A percentile compares a stretch with the other conserved stretches of the same genome.
phyloP scores from a whole-genome alignment of 53 echinoderm and acorn worm species.

The Stichopus horrens region DNA sequence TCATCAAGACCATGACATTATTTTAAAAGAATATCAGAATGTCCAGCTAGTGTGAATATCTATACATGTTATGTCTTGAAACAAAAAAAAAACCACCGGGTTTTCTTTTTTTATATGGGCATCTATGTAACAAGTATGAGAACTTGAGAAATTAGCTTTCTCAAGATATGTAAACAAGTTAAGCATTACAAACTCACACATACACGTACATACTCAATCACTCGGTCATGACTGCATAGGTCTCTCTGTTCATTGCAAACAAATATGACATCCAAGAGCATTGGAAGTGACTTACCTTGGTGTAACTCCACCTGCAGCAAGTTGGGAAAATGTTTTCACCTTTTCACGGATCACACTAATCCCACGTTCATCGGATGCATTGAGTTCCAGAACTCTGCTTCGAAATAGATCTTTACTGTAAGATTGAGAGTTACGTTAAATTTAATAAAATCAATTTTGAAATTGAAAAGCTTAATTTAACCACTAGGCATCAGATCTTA shows the following conservation, averaged over 20 bases:
- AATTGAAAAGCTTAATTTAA: too few relatives aligned
- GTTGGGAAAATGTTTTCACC: conserved; percentile 91
- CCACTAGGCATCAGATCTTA: too few relatives aligned
- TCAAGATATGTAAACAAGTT: too few relatives aligned
- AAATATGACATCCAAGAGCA: not conserved
- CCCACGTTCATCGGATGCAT: conserved; percentile 95
- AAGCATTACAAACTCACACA: not conserved
- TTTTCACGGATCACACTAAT: conserved; percentile 84
- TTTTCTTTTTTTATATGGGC: too few relatives aligned
- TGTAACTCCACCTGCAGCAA: conserved; percentile 70
- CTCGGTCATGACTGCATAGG: not conserved
- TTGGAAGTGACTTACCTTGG: conserved; percentile 73
- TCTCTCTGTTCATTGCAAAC: not conserved
- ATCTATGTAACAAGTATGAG: not conserved
- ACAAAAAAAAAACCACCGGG: too few relatives aligned
- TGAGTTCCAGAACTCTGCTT: conserved; percentile 82
- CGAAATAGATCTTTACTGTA: conserved; percentile 74
- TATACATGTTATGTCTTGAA: too few relatives aligned
- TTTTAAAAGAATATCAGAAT: too few relatives aligned
- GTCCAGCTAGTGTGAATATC: too few relatives aligned
- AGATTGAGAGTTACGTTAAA: not conserved
- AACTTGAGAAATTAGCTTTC: too few relatives aligned
- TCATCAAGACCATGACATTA: too few relatives aligned
- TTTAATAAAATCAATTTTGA: too few relatives aligned
- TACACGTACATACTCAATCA: not conserved